Evolutionary conservation across 2,888 invertebrate species (phyloP).

Genomic region (Harpagoxenus sublaevis): DNA sequence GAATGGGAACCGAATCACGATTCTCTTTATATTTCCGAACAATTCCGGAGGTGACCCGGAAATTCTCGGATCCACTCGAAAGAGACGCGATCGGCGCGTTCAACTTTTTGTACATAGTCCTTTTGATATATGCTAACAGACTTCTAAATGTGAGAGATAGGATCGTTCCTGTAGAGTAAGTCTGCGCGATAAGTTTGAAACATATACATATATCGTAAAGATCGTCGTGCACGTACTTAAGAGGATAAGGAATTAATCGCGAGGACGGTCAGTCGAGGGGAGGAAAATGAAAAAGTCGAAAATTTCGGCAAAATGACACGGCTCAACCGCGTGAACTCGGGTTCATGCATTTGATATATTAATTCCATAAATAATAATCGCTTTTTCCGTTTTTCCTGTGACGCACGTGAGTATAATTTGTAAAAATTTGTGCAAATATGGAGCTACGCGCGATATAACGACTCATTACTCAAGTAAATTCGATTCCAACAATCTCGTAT

Average conservation of each 20-base stretch:
- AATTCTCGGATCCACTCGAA: neutral
- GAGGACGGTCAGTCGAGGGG: conserved; percentile 18
- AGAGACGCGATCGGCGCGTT: conserved; percentile 31
- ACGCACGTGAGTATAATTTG: conserved; percentile 20
- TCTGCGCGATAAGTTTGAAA: conserved; percentile 63
- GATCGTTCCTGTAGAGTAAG: conserved; percentile 78
- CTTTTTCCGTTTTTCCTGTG: conserved; percentile 26
- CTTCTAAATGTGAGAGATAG: conserved; percentile 76
- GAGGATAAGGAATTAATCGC: conserved; percentile 43
- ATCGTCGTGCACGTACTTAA: conserved; percentile 74
- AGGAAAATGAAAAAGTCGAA: conserved; percentile 18
- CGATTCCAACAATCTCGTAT: neutral
- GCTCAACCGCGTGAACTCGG: neutral
- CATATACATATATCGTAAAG: conserved; percentile 59
- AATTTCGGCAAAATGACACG: conserved; percentile 24
- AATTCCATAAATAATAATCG: conserved; percentile 1
- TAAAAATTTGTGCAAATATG: neutral
- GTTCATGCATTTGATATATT: conserved; percentile 6
- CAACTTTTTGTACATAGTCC: conserved; percentile 80
- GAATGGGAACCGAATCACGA: conserved; percentile 11
- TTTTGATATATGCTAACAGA: conserved; percentile 82
- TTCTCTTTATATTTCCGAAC: neutral
- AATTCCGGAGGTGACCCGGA: neutral
- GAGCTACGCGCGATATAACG: neutral
- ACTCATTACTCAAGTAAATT: neutral